Evolutionary conservation across 2,113 vertebrate genomes (phyloP).

Genomic region (Macquaria australasica): DNA sequence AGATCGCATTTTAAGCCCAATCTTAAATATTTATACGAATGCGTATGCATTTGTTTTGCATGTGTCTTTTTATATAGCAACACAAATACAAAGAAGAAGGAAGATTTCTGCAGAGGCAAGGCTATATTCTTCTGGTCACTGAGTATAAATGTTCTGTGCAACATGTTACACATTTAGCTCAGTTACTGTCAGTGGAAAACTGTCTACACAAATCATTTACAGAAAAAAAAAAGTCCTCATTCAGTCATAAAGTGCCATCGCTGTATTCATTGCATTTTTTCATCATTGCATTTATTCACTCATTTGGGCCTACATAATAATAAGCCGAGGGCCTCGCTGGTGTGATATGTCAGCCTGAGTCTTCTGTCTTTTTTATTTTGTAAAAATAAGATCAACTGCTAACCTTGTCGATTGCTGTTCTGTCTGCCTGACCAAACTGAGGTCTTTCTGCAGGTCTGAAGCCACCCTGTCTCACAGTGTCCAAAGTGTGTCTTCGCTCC

Average conservation of each 20-base stretch:
- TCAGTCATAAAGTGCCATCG: too few species aligned
- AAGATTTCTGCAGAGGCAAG: neutral
- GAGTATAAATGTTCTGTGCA: neutral
- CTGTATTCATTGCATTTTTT: too few species aligned
- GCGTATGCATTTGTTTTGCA: neutral
- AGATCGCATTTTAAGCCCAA: neutral
- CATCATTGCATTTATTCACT: too few species aligned
- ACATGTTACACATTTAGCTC: neutral
- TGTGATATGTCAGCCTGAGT: neutral
- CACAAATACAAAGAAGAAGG: neutral
- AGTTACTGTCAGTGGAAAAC: neutral
- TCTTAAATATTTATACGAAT: neutral
- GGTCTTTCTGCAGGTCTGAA: conserved; percentile 67
- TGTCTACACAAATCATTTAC: neutral
- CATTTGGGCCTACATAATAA: too few species aligned
- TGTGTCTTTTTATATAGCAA: neutral
- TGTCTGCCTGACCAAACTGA: conserved; percentile 62
- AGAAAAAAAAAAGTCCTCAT: neutral
- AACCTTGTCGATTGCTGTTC: conserved; percentile 80
- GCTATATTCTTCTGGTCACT: neutral
- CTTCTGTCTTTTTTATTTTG: neutral
- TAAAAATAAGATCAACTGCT: conserved; percentile 1
- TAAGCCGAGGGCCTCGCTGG: neutral
- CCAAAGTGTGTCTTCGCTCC: conserved; percentile 86
- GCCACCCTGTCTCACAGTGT: conserved; percentile 76